phyloP scores from a whole-genome alignment of 2,888 invertebrate species.

The Taphrorychus bicolor region DNA sequence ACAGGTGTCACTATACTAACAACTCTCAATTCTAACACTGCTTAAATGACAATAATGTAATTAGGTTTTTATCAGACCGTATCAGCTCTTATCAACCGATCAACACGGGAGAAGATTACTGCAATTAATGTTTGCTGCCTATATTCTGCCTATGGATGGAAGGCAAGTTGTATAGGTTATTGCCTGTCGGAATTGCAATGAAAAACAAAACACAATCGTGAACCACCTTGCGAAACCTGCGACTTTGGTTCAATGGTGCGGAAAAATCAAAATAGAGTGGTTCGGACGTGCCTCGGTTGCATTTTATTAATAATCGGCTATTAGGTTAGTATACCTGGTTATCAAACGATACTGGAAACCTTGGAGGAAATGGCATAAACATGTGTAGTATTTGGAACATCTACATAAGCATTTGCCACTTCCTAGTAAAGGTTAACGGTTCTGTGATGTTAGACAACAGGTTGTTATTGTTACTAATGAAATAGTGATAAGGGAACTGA shows the following conservation, averaged over 20 bases:
- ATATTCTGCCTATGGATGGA: too few relatives aligned
- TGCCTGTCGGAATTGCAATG: slow-evolving; percentile 6
- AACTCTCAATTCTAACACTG: too few relatives aligned
- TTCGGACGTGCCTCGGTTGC: background rate
- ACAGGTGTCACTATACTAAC: too few relatives aligned
- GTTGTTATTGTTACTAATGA: too few relatives aligned
- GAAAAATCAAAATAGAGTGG: background rate
- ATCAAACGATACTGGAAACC: background rate
- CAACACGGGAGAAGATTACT: slow-evolving; percentile 3
- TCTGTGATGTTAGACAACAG: too few relatives aligned
- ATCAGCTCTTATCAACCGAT: background rate
- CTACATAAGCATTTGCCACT: too few relatives aligned
- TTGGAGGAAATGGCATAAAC: background rate
- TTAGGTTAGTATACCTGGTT: background rate
- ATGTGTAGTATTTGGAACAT: too few relatives aligned
- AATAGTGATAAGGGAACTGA: too few relatives aligned
- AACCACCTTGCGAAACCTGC: slow-evolving; percentile 21
- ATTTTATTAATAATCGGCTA: background rate
- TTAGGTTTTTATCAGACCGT: too few relatives aligned
- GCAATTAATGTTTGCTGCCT: slow-evolving; percentile 23
- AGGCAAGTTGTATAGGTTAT: too few relatives aligned
- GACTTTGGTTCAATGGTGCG: slow-evolving; percentile 4
- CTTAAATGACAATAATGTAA: too few relatives aligned
- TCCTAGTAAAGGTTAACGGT: too few relatives aligned
- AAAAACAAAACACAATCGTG: slow-evolving; percentile 17